Percentiles rank a stretch among this genome's conserved stretches.
These are phyloP conservation scores for Malacoctenus gilli DNA, from an alignment of 2,797 vertebrate genomes.

Conservation along the genomic window DNA sequence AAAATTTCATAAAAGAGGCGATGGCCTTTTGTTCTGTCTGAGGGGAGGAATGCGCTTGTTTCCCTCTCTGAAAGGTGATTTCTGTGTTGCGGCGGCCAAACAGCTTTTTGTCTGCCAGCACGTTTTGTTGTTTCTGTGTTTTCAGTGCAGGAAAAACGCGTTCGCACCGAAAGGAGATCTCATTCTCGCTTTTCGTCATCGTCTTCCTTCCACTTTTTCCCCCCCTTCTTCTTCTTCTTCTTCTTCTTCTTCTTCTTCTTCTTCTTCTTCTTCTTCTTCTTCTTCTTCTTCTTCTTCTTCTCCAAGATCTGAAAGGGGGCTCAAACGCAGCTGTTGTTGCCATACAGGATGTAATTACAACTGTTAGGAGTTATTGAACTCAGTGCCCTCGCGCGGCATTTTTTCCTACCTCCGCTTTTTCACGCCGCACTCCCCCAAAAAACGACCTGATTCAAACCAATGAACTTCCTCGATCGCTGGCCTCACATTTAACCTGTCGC, in stretches of 20 bases:
- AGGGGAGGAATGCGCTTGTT: conserved; percentile 76
- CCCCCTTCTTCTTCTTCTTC: conserved; percentile 46
- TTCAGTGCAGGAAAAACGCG: conserved; percentile 64
- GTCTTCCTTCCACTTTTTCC: conserved; percentile 24
- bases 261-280: conserved; percentile 45
- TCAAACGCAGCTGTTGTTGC: conserved; percentile 48
- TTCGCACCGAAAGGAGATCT: conserved; percentile 55
- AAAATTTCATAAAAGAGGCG: conserved; percentile 79
- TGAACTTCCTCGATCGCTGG: conserved; percentile 36
- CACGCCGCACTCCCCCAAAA: conserved; percentile 3
- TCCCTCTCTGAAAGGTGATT: conserved; percentile 78
- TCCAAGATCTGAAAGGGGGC: conserved; percentile 12
- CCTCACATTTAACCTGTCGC: conserved; percentile 40
- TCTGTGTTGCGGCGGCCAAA: conserved; percentile 68
- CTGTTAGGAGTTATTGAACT: conserved; percentile 27
- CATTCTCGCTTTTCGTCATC: conserved; percentile 47
- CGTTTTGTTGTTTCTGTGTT: conserved; percentile 77
- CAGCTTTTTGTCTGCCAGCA: conserved; percentile 75
- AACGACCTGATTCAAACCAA: conserved; percentile 30
- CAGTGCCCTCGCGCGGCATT: background rate
- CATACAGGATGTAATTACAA: conserved; percentile 38
- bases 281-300: conserved; percentile 26
- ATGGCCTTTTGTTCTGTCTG: conserved; percentile 74
- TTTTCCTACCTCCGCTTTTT: conserved; percentile 2
- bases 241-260: conserved; percentile 38